Conservation (phyloP, 2,888 invertebrate genomes). For the Phymatocera aterrima region DNA sequence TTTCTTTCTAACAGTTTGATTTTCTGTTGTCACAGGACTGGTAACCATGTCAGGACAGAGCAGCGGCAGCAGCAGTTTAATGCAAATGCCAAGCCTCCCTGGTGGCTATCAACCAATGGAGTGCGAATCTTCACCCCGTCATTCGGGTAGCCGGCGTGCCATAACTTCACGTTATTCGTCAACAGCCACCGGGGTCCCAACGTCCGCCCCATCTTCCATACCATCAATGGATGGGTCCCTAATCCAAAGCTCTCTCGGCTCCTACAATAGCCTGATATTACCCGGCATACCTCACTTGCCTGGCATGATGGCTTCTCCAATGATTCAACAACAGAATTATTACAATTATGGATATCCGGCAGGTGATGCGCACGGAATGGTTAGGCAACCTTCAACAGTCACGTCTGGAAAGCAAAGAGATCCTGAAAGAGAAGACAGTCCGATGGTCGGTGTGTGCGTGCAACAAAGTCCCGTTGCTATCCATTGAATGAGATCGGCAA, state of each 20-base stretch:
- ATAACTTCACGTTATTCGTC: slow-evolving; percentile 64
- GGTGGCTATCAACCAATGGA: slow-evolving; percentile 82
- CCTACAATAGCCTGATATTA: slow-evolving; percentile 74
- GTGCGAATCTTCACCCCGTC: slow-evolving; percentile 83
- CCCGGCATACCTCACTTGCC: slow-evolving; percentile 74
- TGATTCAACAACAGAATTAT: slow-evolving; percentile 68
- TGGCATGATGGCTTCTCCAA: slow-evolving; percentile 70
- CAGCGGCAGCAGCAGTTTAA: slow-evolving; percentile 64
- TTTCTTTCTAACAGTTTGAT: slow-evolving; percentile 23
- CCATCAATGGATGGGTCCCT: slow-evolving; percentile 71
- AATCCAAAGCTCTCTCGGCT: slow-evolving; percentile 75
- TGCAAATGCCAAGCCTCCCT: slow-evolving; percentile 70
- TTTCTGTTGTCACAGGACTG: slow-evolving; percentile 69
- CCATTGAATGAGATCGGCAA: slow-evolving; percentile 77
- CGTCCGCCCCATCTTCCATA: slow-evolving; percentile 68
- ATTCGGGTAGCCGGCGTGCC: slow-evolving; percentile 67
- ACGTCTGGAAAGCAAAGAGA: slow-evolving; percentile 70
- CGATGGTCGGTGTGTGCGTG: slow-evolving; percentile 93
- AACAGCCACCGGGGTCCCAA: slow-evolving; percentile 61
- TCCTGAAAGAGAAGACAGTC: slow-evolving; percentile 82
- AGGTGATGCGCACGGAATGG: slow-evolving; percentile 68
- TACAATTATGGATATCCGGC: slow-evolving; percentile 71
- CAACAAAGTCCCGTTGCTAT: slow-evolving; percentile 96
- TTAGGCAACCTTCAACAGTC: slow-evolving; percentile 67
- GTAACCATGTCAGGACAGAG: slow-evolving; percentile 72